Base-by-base conservation (phyloP, 2,113 vertebrate genomes). In the Paralichthys olivaceus region DNA sequence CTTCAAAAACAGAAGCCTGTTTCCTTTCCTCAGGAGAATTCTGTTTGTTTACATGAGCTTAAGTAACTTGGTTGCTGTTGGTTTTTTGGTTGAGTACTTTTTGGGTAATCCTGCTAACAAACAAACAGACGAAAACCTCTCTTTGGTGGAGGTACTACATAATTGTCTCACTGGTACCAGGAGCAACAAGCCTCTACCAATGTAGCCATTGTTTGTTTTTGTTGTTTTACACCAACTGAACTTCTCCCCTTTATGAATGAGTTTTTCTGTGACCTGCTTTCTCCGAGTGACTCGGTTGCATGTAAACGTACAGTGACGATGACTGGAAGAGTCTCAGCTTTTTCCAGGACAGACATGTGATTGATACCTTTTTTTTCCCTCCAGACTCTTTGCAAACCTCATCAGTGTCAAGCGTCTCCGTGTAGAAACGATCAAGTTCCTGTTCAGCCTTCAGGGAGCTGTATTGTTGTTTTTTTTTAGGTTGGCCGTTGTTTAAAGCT, bases 401-500 rank as follows among this genome's bases (percentile, higher is more conserved):
- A 43, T 53, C 29, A 13, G 51, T 15, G 22, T 26, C 14, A 29
- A 20, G 7, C 56, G 4, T 58, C 56, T 37, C 4, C 2, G 25
- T 14, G 53, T 13, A 12, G 23, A n/a, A 55, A 53, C 14, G 9
- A 20, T 49, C 15, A 49, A n/a, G 9, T 53, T 53, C n/a, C 20
- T 32, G 7, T 59, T 55, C 17, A 3, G 12, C 5, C 17, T 1
- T 49, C 45, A 49, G 45, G 17, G 17, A 49, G 45, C 45, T 19
- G 45, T 49, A 15, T 49, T 4, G 22, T 22, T 47, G 22, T 65
- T 75, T 26, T 34, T 22, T 7, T 17, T 28, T 4, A 53, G 45
- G 66, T 51, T 2, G 20, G 40, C 15, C 53, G 2, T 58, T 72
- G 86, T 87, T 87, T 85, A 85, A 79, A 85, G 68, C 49, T 71